Evolutionary conservation across 2,797 vertebrate genomes (phyloP), one percentile per base, ranked within the genome.

Genomic region (Cirrhinus molitorella): DNA sequence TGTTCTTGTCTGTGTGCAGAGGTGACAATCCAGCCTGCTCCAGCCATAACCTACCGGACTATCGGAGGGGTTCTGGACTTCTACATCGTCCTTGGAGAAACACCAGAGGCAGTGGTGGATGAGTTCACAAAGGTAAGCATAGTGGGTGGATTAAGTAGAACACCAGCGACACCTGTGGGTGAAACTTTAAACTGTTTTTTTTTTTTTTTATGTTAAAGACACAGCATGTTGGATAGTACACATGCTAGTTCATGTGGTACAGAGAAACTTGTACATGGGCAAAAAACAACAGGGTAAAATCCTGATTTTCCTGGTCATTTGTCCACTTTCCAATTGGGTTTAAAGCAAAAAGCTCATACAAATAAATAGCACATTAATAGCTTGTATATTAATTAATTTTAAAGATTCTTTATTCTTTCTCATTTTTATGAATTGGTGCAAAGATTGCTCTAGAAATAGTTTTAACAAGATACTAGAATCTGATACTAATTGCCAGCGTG

Each of bases 41-140:
- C 98, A 73, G 96, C 97, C 21, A 91, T 98, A 87, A 99, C 98
- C 80, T 99, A 96, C 89, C 95, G 97, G 88, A 96, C 97, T 1
- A 98, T 92, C 17, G 98, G 98, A 85, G 98, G 98, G 19, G 92
- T 99, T 89, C 93, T 99, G 86, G 98, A 99, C 89, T 99, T 99
- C 89, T 99, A 98, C 63, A 88, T 99, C 79, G 88, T 99, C 75
- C 88, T 99, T 79, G 98, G 97, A 67, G 92, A 97, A 80, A 96
- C 95, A 79, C 98, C 98, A 57, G 98, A 97, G 83, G 93, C 97
- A 91, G 96, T 99, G 17, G 97, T 99, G 53, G 96, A 97, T 85
- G 95, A 98, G 82, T 99, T 97, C 89, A 89, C 95, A 61, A 66
- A 94, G 95, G 98, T 99, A 19, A 76, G 63, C 0, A 2, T 43